Base-by-base conservation (phyloP, 2,797 vertebrate genomes). In the Melanotaenia pygmaea region DNA sequence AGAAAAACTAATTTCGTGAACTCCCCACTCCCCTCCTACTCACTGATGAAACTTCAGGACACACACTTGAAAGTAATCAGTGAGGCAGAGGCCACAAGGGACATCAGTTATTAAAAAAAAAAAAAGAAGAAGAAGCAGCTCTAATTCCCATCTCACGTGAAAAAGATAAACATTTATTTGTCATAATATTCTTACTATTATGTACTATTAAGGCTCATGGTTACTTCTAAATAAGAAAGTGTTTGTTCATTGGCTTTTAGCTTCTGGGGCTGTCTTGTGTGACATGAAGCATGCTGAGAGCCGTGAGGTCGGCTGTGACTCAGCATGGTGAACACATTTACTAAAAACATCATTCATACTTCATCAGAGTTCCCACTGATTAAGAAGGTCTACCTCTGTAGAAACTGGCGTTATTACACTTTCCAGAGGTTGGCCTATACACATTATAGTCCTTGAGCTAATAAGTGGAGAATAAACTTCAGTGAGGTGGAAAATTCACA, bases 401-500 rank as follows among this genome's bases (percentile, higher is more conserved):
- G 9, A 72, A n/a, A 34, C 67, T 22, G 0, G 11, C 37, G 51
- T 64, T 74, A 63, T 82, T 86, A 70, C 26, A 76, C 67, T 84
- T 86, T 85, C 77, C 83, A 74, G 30, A 68, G 40, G 75, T 26
- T 61, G 66, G 70, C 56, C 45, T n/a, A 60, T 73, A 72, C 65
- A 70, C 67, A 30, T 57, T 67, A 60, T 54, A 2, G 43, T 53
- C 56, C 38, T n/a, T 34, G 5, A 64, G 61, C 77, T 75, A 67
- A 38, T 70, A 68, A 78, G 59, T 59, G 67, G 70, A 79, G 74
- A 70, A 64, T 63, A 28, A 75, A 74, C 70, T 67, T 74, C 74
- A 76, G 73, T 5, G 45, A 74, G 58, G 72, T 70, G 87, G 91
- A 93, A 93, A 91, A 80, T 58, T 82, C 79, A 74, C 70, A 65